Evolutionary conservation across 2,113 vertebrate genomes (phyloP), one percentile per base, ranked within the genome.

Genomic region (Diphyllodes magnificus): DNA sequence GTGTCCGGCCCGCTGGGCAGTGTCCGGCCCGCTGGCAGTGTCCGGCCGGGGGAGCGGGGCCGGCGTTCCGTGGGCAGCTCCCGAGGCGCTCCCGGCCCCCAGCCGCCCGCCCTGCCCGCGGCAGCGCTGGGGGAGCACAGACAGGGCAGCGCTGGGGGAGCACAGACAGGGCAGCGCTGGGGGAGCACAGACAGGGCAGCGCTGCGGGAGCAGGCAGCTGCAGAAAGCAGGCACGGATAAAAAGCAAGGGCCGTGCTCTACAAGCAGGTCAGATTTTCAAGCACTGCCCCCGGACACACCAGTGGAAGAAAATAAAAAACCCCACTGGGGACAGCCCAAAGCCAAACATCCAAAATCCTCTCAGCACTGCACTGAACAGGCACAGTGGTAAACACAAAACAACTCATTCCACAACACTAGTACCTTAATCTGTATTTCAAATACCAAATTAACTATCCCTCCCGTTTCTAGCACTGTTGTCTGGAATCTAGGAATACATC

Each of bases 1-100:
- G 28, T 0, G 47, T 8, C 40, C 22, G 3, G 39, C 12, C 5
- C 8, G 82, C 37, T 37, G 37, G 37, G 37, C 7, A 4, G 28
- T 0, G 47, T 8, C 40, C 22, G 3, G 37, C 37, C 37, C 4
- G 0, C 3, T 1, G 1, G 82, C 8, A 4, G 30, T 0, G 47
- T 42, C 40, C 14, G 39, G 39, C 39, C 39, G 39, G 39, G 39
- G 39, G 39, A 39, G 39, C 39, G 9, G 39, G 39, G 11, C 40
- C 5, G 60, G 51, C 3, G 7, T 1, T 20, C 42, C 17, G 0
- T 0, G 7, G 51, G 49, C 66, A 39, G 91, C 71, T 65, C 82
- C 40, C 4, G 33, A n/a, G 65, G 9, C 33, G 72, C 61, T 81
- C 54, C 82, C 90, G 18, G 85, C 81, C 50, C 28, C 50, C n/a